These are phyloP conservation scores for Onychostruthus taczanowskii DNA, from an alignment of 2,113 vertebrate genomes.

Conservation along the genomic window DNA sequence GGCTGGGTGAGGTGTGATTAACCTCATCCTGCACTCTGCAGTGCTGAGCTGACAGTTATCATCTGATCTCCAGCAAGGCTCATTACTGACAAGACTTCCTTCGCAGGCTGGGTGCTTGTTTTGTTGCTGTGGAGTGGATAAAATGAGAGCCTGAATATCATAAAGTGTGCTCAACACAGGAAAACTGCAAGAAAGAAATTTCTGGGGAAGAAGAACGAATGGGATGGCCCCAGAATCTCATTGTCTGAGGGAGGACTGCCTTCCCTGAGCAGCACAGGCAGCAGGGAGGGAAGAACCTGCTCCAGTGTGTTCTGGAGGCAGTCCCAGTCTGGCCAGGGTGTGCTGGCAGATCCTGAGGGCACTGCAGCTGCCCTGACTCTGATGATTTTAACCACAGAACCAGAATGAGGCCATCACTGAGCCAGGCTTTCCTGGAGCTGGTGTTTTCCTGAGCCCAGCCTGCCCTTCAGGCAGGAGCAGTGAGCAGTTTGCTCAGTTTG, in stretches of 20 bases:
- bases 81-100: not conserved
- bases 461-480: not conserved
- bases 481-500: not conserved
- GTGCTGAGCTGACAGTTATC: not conserved
- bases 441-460: not conserved
- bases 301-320: not conserved
- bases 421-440: not conserved
- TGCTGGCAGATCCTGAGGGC: not conserved
- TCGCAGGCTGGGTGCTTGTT: not conserved
- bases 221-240: not conserved
- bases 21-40: not conserved
- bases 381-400: not conserved
- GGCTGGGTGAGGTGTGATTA: not conserved
- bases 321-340: not conserved
- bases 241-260: not conserved
- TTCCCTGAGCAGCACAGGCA: not conserved
- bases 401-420: not conserved
- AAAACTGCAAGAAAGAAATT: not conserved
- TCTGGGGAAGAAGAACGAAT: not conserved
- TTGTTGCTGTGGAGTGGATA: not conserved
- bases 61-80: not conserved
- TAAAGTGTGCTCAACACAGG: not conserved
- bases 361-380: not conserved
- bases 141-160: not conserved
- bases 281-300: not conserved